Evolutionary conservation across 2,113 vertebrate species (phyloP).

Genomic region (Barnardius zonarius): DNA sequence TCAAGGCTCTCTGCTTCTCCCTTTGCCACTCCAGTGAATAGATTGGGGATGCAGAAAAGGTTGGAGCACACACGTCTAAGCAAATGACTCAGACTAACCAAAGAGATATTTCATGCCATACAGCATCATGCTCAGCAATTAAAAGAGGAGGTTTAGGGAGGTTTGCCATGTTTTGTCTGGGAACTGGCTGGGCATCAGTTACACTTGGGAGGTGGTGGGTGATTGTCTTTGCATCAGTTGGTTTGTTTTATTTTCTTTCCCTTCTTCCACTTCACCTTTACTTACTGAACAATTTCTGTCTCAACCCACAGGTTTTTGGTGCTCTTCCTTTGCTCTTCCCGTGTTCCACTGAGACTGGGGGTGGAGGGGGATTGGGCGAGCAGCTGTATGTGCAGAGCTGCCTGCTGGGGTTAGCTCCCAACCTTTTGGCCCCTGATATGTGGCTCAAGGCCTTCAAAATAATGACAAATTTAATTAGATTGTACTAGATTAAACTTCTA

Average conservation of each 20-base stretch:
- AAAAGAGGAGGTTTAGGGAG: background rate
- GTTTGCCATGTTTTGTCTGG: background rate
- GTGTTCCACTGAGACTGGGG: background rate
- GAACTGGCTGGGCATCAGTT: background rate
- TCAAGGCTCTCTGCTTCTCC: background rate
- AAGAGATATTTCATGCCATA: background rate
- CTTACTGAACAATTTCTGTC: background rate
- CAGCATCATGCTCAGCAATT: background rate
- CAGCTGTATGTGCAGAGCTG: background rate
- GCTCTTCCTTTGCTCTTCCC: background rate
- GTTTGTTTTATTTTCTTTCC: background rate
- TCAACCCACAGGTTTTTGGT: background rate
- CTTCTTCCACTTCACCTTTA: background rate
- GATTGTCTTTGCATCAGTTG: background rate
- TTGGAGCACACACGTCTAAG: background rate
- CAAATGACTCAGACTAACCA: background rate
- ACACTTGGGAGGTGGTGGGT: background rate
- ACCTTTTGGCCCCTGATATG: background rate
- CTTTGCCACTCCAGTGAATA: background rate
- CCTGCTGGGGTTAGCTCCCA: background rate
- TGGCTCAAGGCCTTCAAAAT: background rate
- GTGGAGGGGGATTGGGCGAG: fast-evolving
- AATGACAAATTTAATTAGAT: background rate
- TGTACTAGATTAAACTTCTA: background rate
- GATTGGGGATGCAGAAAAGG: background rate